Evolutionary conservation across 2,797 vertebrate genomes (phyloP).

Genomic region (Sebastes diaconus): DNA sequence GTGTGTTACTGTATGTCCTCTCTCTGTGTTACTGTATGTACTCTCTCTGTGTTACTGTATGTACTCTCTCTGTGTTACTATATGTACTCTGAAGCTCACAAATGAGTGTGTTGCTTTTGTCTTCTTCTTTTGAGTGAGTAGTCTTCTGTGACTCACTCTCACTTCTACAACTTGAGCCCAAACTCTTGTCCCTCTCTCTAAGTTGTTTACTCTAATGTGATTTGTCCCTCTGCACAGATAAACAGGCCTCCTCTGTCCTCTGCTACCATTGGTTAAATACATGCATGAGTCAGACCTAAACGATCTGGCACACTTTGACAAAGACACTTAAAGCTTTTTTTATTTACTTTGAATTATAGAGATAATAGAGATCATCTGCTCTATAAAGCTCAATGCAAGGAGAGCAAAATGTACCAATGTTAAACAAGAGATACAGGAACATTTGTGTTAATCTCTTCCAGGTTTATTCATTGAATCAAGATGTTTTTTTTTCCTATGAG

Average conservation of each 20-base stretch:
- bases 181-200: not conserved
- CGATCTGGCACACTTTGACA: not conserved
- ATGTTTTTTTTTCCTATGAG: too few species aligned
- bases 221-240: not conserved
- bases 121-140: not conserved
- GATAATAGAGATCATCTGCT: not conserved
- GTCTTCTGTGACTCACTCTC: not conserved
- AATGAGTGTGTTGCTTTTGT: not conserved
- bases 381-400: not conserved
- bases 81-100: not conserved
- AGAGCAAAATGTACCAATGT: too few species aligned
- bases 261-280: not conserved
- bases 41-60: too few species aligned
- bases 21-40: too few species aligned
- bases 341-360: not conserved
- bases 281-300: not conserved
- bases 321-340: not conserved
- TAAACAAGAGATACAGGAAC: not conserved
- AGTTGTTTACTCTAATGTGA: not conserved
- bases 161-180: not conserved
- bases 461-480: not conserved
- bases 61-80: too few species aligned
- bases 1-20: too few species aligned
- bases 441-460: too few species aligned
- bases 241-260: constrained; percentile 15